Percentiles rank a stretch among this genome's conserved stretches.
These are phyloP conservation scores for Brachionus sp. DNA, from an alignment of 1,140 invertebrate species.

Conservation along the genomic window DNA sequence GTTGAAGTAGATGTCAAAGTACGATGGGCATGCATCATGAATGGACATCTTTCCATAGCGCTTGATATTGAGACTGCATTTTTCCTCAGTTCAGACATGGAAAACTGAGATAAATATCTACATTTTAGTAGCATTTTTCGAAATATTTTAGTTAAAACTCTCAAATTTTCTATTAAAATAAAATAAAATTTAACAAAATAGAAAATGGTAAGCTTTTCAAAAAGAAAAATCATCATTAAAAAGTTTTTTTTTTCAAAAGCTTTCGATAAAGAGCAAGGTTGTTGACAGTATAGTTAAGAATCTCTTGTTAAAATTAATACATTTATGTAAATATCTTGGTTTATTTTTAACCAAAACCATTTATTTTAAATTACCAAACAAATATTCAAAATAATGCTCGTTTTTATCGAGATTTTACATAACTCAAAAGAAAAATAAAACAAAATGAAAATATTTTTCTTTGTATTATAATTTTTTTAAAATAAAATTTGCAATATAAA, in stretches of 20 bases:
- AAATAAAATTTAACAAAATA: not conserved
- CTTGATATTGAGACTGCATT: not conserved
- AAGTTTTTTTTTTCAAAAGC: too few species aligned
- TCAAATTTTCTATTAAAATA: not conserved
- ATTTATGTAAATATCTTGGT: not conserved
- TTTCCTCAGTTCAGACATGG: conserved; percentile 27
- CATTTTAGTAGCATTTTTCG: conserved; percentile 40
- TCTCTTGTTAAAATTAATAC: not conserved
- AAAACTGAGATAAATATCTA: conserved; percentile 43
- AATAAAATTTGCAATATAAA: conserved; percentile 27
- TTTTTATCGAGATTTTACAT: not conserved
- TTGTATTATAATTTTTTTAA: not conserved
- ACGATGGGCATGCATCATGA: conserved; percentile 24
- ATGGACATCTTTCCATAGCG: conserved; percentile 30
- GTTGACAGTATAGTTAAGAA: not conserved
- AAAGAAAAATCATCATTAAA: too few species aligned
- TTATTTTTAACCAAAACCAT: not conserved
- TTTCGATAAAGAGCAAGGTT: too few species aligned
- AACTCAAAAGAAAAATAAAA: not conserved
- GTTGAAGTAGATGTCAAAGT: not conserved
- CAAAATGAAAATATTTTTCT: not conserved
- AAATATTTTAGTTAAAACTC: not conserved
- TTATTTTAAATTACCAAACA: not conserved
- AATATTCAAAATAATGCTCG: not conserved
- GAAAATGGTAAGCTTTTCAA: not conserved